These are phyloP conservation scores for Drosophila robusta DNA, from an alignment of 2,888 invertebrate genomes.

Conservation along the genomic window DNA sequence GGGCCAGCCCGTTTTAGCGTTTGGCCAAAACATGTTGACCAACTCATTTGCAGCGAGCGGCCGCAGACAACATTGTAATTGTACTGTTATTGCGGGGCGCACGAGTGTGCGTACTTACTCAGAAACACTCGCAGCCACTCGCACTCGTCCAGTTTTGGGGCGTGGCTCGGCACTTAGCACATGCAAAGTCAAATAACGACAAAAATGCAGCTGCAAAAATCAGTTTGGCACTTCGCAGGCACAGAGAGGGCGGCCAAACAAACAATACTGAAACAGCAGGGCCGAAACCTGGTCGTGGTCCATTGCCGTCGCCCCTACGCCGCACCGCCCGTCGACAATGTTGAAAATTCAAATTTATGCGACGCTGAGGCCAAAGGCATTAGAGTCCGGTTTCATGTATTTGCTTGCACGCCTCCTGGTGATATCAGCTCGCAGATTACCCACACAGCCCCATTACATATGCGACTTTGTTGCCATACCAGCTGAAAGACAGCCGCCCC, in stretches of 20 bases:
- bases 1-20: constrained; percentile 32
- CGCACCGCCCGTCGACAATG: constrained; percentile 34
- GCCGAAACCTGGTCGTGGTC: constrained; percentile 1
- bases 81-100: constrained; percentile 57
- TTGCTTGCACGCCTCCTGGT: constrained; percentile 32
- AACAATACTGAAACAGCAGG: constrained; percentile 40
- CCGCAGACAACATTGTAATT: constrained; percentile 74
- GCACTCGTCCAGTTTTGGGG: constrained; percentile 22
- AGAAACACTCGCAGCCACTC: background rate
- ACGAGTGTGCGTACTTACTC: background rate
- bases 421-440: constrained; percentile 46
- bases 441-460: constrained; percentile 48
- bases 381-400: constrained; percentile 55
- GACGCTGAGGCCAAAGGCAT: constrained; percentile 51
- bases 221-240: constrained; percentile 64
- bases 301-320: constrained; percentile 19
- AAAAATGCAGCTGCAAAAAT: constrained; percentile 63
- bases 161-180: constrained; percentile 59
- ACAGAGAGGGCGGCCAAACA: constrained; percentile 17
- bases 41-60: constrained; percentile 70
- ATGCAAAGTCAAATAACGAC: constrained; percentile 61
- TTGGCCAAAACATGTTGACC: constrained; percentile 67
- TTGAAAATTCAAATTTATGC: constrained; percentile 75
- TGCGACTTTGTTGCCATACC: constrained; percentile 58
- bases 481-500: constrained; percentile 13